Conservation (phyloP, 2,113 vertebrate species). For the Corvus moneduloides region DNA sequence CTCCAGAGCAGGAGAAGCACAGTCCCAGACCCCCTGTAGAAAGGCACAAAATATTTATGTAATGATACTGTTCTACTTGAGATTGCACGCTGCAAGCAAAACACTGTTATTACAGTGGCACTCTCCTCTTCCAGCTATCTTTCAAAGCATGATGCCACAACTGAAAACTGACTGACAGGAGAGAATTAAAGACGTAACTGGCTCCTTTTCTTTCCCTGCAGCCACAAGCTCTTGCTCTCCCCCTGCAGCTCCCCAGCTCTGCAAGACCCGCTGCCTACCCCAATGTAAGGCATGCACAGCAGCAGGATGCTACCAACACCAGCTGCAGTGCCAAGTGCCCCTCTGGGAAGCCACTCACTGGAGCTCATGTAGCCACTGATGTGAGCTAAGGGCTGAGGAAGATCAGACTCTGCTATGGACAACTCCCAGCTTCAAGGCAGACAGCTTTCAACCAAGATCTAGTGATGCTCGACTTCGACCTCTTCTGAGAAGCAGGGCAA, state of each 20-base stretch:
- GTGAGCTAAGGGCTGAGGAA: background rate
- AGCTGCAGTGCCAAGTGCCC: background rate
- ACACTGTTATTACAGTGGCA: background rate
- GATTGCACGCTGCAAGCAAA: background rate
- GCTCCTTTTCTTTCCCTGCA: background rate
- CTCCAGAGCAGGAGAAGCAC: background rate
- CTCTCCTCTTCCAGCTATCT: background rate
- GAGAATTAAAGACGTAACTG: background rate
- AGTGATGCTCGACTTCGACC: background rate
- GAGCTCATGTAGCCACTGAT: background rate
- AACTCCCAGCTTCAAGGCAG: background rate
- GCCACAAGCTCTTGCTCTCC: background rate
- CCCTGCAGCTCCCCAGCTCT: background rate
- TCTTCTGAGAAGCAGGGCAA: background rate
- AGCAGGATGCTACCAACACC: background rate
- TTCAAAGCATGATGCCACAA: background rate
- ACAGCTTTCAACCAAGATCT: background rate
- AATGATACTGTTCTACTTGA: background rate
- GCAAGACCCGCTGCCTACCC: rapidly evolving
- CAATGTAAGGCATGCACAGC: background rate
- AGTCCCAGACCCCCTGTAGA: background rate
- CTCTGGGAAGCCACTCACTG: background rate
- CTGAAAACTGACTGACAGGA: background rate
- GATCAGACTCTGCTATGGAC: background rate
- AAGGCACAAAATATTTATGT: background rate